Conservation (phyloP, 1,140 invertebrate genomes). For the Samia ricini region DNA sequence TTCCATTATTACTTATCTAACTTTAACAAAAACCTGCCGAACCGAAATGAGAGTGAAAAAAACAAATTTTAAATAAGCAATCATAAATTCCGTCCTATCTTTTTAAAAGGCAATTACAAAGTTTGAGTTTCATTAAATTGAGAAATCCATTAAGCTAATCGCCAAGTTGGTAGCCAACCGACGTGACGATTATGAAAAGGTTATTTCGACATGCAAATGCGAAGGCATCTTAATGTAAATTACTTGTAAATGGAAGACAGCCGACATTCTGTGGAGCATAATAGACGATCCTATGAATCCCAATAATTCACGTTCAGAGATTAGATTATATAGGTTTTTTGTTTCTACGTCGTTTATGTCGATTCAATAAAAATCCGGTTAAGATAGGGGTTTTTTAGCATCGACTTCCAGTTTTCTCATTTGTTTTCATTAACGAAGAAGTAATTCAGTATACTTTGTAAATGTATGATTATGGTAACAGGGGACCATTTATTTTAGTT, state of each 20-base stretch:
- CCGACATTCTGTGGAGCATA: slow-evolving; percentile 45
- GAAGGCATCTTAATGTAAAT: slow-evolving; percentile 61
- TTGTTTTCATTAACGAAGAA: slow-evolving; percentile 54
- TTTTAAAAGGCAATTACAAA: slow-evolving; percentile 61
- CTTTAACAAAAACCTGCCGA: slow-evolving; percentile 19
- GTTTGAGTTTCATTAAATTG: slow-evolving; percentile 64
- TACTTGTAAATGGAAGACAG: slow-evolving; percentile 58
- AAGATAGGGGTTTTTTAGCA: slow-evolving; percentile 40
- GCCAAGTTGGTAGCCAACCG: slow-evolving; percentile 49
- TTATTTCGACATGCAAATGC: slow-evolving; percentile 65
- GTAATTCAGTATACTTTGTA: slow-evolving; percentile 35
- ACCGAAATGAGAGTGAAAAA: slow-evolving; percentile 24
- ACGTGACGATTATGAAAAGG: slow-evolving; percentile 65
- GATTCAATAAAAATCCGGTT: slow-evolving; percentile 39
- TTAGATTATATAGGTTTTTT: slow-evolving; percentile 55
- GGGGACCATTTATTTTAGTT: slow-evolving; percentile 69
- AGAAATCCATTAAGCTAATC: slow-evolving; percentile 71
- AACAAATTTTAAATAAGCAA: slow-evolving; percentile 27
- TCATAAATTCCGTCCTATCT: slow-evolving; percentile 50
- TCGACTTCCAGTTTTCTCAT: slow-evolving; percentile 46
- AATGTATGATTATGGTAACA: slow-evolving; percentile 67
- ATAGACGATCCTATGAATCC: slow-evolving; percentile 35
- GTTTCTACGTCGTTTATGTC: slow-evolving; percentile 33
- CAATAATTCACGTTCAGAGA: slow-evolving; percentile 56
- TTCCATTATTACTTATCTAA: slow-evolving; percentile 13